Evolutionary conservation across 1,140 invertebrate genomes (phyloP), one percentile per base, ranked within the genome.

Genomic region (Apis dorsata): DNA sequence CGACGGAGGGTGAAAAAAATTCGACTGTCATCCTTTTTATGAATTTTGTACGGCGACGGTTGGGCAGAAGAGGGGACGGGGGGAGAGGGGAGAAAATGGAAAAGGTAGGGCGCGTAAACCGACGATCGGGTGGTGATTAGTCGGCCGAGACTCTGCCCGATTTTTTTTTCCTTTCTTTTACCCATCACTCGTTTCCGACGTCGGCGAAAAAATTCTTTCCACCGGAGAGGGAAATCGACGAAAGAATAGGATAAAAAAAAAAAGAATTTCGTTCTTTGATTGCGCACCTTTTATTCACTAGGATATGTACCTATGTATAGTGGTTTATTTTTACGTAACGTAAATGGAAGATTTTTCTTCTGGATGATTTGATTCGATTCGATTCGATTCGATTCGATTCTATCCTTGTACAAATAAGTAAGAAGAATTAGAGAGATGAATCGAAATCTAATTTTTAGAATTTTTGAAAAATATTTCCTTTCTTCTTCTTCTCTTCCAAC

Each of bases 61-160:
- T 63, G 63, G 63, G 74, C 70, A 81, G 72, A 77, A 81, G 19
- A 63, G 8, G 13, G 15, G 1, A n/a, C 44, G 44, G 63, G 60
- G 49, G 62, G 24, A 17, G 21, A 15, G 44, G 24, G 74, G 71
- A 81, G 77, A 28, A 70, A 21, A 75, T 77, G 62, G 34, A 17
- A n/a, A 34, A 28, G 74, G 24, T 66, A 69, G 44, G 68, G 70
- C 51, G 57, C 68, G 80, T 86, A 87, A 88, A 90, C 83, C 87
- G 83, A 87, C 85, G 85, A 87, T 82, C 81, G 60, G 78, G 78
- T 53, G 82, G 80, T 89, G 89, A 89, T 90, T 89, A 90, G 88
- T 90, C 84, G 84, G 34, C 2, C 87, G 77, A 89, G 81, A 86
- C 82, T 89, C 85, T 44, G 75, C 74, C 73, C 73, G 49, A 44